Percentiles rank a stretch among this genome's conserved stretches.
Conservation (phyloP, 2,797 vertebrate species). For the Sphenodon punctatus region DNA sequence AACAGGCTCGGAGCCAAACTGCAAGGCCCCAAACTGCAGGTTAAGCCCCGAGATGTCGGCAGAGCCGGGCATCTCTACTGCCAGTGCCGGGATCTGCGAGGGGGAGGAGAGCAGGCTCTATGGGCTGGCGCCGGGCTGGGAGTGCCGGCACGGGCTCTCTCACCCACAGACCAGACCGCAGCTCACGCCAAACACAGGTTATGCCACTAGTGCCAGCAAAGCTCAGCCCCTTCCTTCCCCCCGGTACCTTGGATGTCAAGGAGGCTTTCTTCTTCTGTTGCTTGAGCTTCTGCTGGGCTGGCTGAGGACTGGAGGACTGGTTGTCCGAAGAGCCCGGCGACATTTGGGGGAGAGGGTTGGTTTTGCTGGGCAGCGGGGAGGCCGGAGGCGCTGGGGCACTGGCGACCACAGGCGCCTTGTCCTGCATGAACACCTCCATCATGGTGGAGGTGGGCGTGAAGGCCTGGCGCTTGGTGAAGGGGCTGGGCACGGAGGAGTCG, state of each 20-base stretch:
- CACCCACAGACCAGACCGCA: too few species aligned
- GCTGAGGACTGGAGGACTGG: conserved; percentile 93
- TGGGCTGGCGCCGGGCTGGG: too few species aligned
- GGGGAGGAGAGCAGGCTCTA: background rate
- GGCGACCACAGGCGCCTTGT: conserved; percentile 82
- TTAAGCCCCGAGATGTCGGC: conserved; percentile 94
- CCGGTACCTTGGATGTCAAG: conserved; percentile 89
- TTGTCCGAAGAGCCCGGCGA: conserved; percentile 91
- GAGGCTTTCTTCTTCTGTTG: conserved; percentile 96
- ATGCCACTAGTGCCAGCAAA: too few species aligned
- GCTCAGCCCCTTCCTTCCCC: background rate
- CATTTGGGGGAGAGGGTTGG: conserved; percentile 83
- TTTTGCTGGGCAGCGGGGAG: conserved; percentile 84
- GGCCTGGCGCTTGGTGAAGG: conserved; percentile 92
- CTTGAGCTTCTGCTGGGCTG: conserved; percentile 95
- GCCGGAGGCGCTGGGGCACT: conserved; percentile 78
- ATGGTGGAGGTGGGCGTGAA: conserved; percentile 90
- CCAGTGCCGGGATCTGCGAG: conserved; percentile 91
- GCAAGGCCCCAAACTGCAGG: conserved; percentile 95
- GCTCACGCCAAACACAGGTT: too few species aligned
- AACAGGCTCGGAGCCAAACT: conserved; percentile 96
- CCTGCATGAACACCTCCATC: conserved; percentile 96
- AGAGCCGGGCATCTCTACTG: conserved; percentile 97
- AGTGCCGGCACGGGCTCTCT: too few species aligned
- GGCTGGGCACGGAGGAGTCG: conserved; percentile 85